Evolutionary conservation across 2,888 invertebrate genomes (phyloP).

Genomic region (Pegoplata infirma): DNA sequence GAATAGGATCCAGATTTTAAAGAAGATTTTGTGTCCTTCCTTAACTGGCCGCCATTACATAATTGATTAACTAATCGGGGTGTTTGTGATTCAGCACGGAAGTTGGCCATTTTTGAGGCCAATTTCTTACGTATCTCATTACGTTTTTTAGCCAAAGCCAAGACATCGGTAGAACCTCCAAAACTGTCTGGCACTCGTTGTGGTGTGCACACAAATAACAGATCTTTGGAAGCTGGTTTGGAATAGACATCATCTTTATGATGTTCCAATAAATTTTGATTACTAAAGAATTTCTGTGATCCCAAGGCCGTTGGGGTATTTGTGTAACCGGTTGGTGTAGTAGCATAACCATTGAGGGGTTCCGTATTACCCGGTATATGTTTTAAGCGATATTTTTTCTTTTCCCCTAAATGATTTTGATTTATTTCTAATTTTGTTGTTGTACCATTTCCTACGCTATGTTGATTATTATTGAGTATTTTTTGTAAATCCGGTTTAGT

Average conservation of each 20-base stretch:
- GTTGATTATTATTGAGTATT: slow-evolving; percentile 77
- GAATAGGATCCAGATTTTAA: slow-evolving; percentile 75
- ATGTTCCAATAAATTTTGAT: slow-evolving; percentile 75
- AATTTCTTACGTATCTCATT: slow-evolving; percentile 74
- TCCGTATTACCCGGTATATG: slow-evolving; percentile 64
- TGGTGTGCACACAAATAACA: slow-evolving; percentile 76
- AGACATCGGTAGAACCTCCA: slow-evolving; percentile 68
- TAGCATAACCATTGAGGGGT: slow-evolving; percentile 74
- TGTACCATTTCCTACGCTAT: slow-evolving; percentile 45
- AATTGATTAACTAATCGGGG: slow-evolving; percentile 44
- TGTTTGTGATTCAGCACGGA: slow-evolving; percentile 48
- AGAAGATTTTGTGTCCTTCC: slow-evolving; percentile 68
- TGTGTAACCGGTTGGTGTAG: slow-evolving; percentile 74
- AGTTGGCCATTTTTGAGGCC: slow-evolving; percentile 65
- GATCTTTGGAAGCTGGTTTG: slow-evolving; percentile 73
- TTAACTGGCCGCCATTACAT: slow-evolving; percentile 61
- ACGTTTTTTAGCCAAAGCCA: slow-evolving; percentile 71
- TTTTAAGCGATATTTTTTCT: slow-evolving; percentile 70
- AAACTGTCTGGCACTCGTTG: slow-evolving; percentile 72
- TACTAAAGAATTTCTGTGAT: slow-evolving; percentile 76
- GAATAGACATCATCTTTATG: slow-evolving; percentile 67
- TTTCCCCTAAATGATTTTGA: slow-evolving; percentile 26
- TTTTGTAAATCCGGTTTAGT: slow-evolving; percentile 29
- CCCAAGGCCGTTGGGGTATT: slow-evolving; percentile 70
- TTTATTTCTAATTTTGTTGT: slow-evolving; percentile 19